Percentiles rank a stretch among this genome's conserved stretches.
Evolutionary conservation across 2,113 vertebrate species (phyloP).

Genomic region (Gallinago jamesoni): DNA sequence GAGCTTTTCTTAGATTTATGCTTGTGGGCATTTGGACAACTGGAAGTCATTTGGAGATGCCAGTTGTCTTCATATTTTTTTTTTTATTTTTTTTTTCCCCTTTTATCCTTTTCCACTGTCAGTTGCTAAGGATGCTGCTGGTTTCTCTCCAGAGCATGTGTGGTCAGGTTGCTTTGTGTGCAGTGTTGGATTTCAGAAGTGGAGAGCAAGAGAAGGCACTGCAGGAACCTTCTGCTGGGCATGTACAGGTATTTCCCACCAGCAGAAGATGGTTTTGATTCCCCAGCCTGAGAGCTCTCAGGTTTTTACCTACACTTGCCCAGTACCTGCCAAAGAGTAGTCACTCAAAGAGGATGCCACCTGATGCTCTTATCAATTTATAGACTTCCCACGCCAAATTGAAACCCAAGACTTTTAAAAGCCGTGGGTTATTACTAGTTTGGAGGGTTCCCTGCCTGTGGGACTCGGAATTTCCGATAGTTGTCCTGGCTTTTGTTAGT

Average conservation of each 20-base stretch:
- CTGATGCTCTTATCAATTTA: neutral
- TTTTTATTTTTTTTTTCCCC: neutral
- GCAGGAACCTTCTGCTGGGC: neutral
- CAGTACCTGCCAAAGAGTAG: neutral
- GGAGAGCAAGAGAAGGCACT: neutral
- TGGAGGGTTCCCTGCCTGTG: neutral
- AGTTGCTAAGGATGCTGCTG: neutral
- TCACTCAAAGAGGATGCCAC: neutral
- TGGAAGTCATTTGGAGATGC: slow-evolving; percentile 59
- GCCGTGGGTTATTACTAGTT: neutral
- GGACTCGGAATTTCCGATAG: neutral
- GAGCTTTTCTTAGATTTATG: slow-evolving; percentile 64
- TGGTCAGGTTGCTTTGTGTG: neutral
- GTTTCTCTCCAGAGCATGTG: neutral
- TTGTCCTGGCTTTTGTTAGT: slow-evolving; percentile 7
- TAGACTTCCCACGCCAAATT: neutral
- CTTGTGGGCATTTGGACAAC: slow-evolving; percentile 54
- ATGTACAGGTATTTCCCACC: neutral
- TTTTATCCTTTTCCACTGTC: neutral
- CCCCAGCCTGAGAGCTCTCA: neutral
- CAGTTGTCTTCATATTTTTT: slow-evolving; percentile 26
- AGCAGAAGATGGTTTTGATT: neutral
- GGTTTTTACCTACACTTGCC: neutral
- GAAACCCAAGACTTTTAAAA: neutral
- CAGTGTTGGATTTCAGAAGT: neutral